Percentiles rank a stretch among this genome's conserved stretches.
Conservation (phyloP, 2,797 vertebrate genomes). For the Pseudochirops cupreus region DNA sequence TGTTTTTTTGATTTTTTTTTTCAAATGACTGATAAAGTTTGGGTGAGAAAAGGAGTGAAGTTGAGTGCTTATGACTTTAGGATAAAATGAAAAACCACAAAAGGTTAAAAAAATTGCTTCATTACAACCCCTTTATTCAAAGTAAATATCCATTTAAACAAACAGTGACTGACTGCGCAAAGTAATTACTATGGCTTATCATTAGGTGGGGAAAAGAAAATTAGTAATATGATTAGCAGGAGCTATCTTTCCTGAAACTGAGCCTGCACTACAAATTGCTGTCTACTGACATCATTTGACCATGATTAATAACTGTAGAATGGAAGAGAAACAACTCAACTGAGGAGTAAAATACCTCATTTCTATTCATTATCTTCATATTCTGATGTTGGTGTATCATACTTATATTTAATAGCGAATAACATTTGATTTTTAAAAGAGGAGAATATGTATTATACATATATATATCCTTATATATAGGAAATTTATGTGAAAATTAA, state of each 20-base stretch:
- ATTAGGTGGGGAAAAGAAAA: slow-evolving; percentile 29
- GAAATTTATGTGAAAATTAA: not conserved
- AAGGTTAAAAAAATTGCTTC: not conserved
- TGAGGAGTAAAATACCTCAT: not conserved
- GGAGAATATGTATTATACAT: not conserved
- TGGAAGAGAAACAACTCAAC: slow-evolving; percentile 3
- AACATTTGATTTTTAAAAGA: not conserved
- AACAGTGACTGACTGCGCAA: slow-evolving; percentile 25
- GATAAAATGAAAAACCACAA: not conserved
- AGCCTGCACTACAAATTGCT: slow-evolving; percentile 23
- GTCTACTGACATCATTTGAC: slow-evolving; percentile 29
- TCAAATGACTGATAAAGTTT: slow-evolving; percentile 16
- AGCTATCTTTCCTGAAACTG: not conserved
- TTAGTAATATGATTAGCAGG: slow-evolving; percentile 14
- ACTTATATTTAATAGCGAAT: not conserved
- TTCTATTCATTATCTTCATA: not conserved
- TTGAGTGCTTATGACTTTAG: not conserved
- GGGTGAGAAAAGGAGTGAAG: not conserved
- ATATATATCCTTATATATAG: not conserved
- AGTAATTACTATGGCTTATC: slow-evolving; percentile 54
- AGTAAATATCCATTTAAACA: slow-evolving; percentile 20
- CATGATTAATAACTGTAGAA: slow-evolving; percentile 29
- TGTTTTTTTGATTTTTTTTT: not conserved
- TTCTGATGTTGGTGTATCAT: slow-evolving; percentile 7
- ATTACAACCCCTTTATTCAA: not conserved